These are phyloP conservation scores for human DNA, from an alignment of 2,113 vertebrate species.

Conservation along the genomic window GRCh38 chr1:152829001-152829500, in stretches of 20 bases:
- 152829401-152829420: background rate
- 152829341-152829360: background rate
- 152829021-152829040: background rate
- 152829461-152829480: background rate
- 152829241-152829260: background rate
- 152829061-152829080: background rate
- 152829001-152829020: fast-evolving
- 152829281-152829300: background rate
- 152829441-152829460: background rate
- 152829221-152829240: background rate
- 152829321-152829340: background rate
- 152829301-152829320: background rate
- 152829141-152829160: background rate
- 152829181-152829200: background rate
- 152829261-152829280: background rate
- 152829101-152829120: background rate
- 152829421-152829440: background rate
- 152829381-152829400: background rate
- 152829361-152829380: background rate
- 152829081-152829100: background rate
- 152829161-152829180: background rate
- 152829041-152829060: background rate
- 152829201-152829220: background rate
- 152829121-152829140: background rate
- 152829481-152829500: background rate